Percentiles rank a stretch among this genome's conserved stretches.
Conservation (phyloP, 2,888 invertebrate species). For the Mayetiola destructor region DNA sequence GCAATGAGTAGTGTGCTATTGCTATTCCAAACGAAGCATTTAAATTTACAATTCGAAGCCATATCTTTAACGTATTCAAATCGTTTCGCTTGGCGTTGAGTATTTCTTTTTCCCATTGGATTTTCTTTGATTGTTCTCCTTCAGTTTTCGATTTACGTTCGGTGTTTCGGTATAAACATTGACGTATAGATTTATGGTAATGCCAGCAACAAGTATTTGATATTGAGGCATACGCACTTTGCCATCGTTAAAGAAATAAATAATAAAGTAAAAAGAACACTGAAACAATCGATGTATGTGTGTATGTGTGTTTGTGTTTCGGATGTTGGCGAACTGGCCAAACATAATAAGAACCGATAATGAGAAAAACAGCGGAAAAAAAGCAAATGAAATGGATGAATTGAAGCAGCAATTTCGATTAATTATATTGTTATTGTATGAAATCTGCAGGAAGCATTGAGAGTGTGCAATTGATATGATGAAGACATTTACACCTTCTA, state of each 20-base stretch:
- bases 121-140: neutral
- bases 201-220: slow-evolving; percentile 8
- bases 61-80: no score
- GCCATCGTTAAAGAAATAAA: no score
- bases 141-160: no score
- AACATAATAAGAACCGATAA: neutral
- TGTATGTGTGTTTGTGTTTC: no score
- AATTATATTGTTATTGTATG: slow-evolving; percentile 7
- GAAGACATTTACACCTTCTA: no score
- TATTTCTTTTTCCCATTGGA: neutral
- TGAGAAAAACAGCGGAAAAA: neutral
- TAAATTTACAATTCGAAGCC: no score
- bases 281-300: no score
- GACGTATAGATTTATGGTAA: slow-evolving; percentile 1
- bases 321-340: neutral
- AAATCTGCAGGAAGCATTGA: neutral
- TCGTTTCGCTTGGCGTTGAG: no score
- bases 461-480: no score
- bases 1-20: no score
- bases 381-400: neutral
- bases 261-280: neutral
- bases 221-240: no score
- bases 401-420: slow-evolving; percentile 6
- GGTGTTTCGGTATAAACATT: neutral
- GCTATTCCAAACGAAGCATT: no score